Conservation (phyloP, 2,888 invertebrate species). For the Troilus luridus region DNA sequence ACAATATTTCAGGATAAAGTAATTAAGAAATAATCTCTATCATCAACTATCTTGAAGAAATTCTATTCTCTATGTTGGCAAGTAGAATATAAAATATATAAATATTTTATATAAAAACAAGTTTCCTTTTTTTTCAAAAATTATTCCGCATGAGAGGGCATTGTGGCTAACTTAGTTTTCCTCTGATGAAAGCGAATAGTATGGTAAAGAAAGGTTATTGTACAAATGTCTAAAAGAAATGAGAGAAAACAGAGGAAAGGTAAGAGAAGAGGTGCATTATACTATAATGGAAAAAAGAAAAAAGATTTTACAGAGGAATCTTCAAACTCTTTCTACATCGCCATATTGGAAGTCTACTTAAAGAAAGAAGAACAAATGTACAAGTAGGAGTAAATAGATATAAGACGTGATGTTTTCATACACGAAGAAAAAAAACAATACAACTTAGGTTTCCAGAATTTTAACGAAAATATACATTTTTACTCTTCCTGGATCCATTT, state of each 20-base stretch:
- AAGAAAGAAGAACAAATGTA: background rate
- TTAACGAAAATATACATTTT: too few relatives aligned
- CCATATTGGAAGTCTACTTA: background rate
- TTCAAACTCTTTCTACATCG: background rate
- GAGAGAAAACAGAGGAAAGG: background rate
- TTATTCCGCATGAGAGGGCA: background rate
- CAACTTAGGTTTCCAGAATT: too few relatives aligned
- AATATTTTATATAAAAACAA: too few relatives aligned
- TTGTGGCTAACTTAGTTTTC: background rate
- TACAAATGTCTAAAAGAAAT: background rate
- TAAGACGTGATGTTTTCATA: too few relatives aligned
- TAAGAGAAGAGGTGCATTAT: background rate
- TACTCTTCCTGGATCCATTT: too few relatives aligned
- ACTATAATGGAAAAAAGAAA: background rate
- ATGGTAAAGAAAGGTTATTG: background rate
- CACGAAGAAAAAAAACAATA: too few relatives aligned
- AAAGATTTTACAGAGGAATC: background rate
- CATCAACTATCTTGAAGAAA: too few relatives aligned
- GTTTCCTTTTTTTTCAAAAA: background rate
- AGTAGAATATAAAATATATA: too few relatives aligned
- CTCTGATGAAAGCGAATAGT: background rate
- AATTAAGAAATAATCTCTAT: too few relatives aligned
- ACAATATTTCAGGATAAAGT: too few relatives aligned
- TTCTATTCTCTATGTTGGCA: too few relatives aligned
- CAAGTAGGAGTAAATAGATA: too few relatives aligned